Base-by-base conservation (phyloP, 2,113 vertebrate species). In the Rissa tridactyla region DNA sequence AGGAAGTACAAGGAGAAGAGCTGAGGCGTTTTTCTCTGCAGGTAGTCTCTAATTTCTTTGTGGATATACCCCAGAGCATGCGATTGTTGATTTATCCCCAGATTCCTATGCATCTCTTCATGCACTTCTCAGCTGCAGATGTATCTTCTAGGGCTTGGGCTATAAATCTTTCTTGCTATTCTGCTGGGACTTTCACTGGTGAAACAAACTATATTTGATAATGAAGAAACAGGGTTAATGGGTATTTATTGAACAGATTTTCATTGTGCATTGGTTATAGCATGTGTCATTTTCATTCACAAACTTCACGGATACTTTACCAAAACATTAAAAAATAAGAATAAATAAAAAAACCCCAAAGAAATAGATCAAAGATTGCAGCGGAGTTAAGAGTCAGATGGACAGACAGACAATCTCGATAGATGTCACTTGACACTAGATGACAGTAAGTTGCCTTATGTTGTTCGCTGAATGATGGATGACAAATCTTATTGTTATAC, bases 401-500 rank as follows among this genome's bases (percentile, higher is more conserved):
- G 90, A 96, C 85, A 95, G 60, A 66, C 49, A 97, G 64, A 95
- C 80, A 94, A 92, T 94, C 78, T 95, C 97, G 94, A 94, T 94
- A 90, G 91, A 97, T 97, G 76, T 94, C 96, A 95, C 89, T 97
- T 97, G 95, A 84, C 92, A 96, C 65, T 96, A 95, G 92, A 80
- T 97, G 95, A 97, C 90, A 97, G 79, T 94, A 94, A 97, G 92
- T 96, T 97, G 83, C 97, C 96, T 94, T 96, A 95, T 91, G 87
- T 62, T 97, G 73, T 96, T 98, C 92, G 79, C 90, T 95, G 94
- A 97, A 95, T 97, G 96, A 98, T 96, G 89, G 85, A 97, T 98
- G 96, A 97, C 90, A 97, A 97, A 96, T 92, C 95, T 96, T 95
- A 96, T 97, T 97, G 95, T 97, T 97, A 96, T 97, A 97, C 95